Evolutionary conservation across 2,113 vertebrate genomes (phyloP), one percentile per base, ranked within the genome.

Genomic region (Eulemur macaco): DNA sequence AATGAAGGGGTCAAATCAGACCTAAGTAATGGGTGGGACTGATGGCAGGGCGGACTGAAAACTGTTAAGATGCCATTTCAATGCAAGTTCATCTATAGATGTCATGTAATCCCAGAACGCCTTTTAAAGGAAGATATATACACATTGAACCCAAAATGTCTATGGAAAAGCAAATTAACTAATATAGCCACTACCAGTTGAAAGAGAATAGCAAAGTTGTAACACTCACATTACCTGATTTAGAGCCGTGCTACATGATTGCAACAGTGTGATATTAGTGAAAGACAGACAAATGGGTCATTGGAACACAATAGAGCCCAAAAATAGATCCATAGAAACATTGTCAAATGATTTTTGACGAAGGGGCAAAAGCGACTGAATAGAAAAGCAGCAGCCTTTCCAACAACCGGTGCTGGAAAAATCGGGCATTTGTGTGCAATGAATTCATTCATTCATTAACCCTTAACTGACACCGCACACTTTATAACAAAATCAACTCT

Each of bases 201-300:
- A 27, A 52, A 52, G 31, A 47, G 34, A 25, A 66, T 18, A 37
- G 31, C 2, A 2, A 50, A 23, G 45, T 31, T 42, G 39, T 18
- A 50, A 11, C 21, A n/a, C 6, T 2, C 20, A 11, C 1, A 3
- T 5, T 5, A 6, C 23, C 27, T 5, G 7, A 37, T 3, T 25
- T 20, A 3, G 34, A 66, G 23, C 8, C 7, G 29, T 17, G 8
- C n/a, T 64, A 11, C 76, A 42, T 6, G 6, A 45, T 18, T 8
- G 6, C 17, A 42, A 21, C 3, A 37, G 7, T 1, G 47, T 4
- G 23, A 5, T 8, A 0, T 2, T 7, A 7, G 3, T 2, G 21
- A 34, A n/a, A 42, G 27, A 39, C 17, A 56, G 86, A 64, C 83
- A 34, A 3, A 11, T 5, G 27, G 14, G 2, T 27, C 13, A 20